Evolutionary conservation across 64 coral and sea anemone genomes (phyloP), one percentile per base, ranked within the genome.

Genomic region (Montipora sp.): DNA sequence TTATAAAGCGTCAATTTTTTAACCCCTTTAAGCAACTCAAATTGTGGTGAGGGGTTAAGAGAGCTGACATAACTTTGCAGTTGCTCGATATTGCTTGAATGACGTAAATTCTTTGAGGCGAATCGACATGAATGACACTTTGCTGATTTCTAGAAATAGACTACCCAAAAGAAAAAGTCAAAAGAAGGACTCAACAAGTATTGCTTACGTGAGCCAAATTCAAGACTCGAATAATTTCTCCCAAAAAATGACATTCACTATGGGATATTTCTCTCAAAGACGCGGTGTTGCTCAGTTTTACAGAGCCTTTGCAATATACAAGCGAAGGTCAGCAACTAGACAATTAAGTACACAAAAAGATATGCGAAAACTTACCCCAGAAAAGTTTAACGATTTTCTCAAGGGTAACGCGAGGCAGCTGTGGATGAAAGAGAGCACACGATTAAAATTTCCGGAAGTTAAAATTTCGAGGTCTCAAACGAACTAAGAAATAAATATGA

Each of bases 41-140:
- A 71, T 71, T 71, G 68, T 23, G 68, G 68, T 23, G 4, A 71
- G 21, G 68, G 68, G 68, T 23, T 71, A 71, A 71, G 68, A 71
- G 68, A 71, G 68, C 68, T 7, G 20, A 71, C 68, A n/a, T 4
- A 71, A 71, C 65, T 72, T 50, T 50, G 16, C 43, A 85, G 36
- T 44, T 70, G 67, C 19, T 10, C 16, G 65, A 85, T 85, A 85
- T 85, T 85, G 82, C 36, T 72, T n/a, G 36, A 72, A 85, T 85
- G 60, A 71, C 82, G 63, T 72, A 71, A 85, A 85, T 85, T 85
- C 82, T 85, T 85, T 50, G 16, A 85, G 61, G 46, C 16, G 71
- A 85, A 50, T 85, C 46, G 8, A 71, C 61, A 47, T 70, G 46
- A 48, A 71, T 47, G 44, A 44, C 61, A 22, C 19, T 72, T 71